A percentile compares a stretch with the other conserved stretches of the same genome.
Conservation (phyloP, 2,797 vertebrate genomes). For the Apogon talboti region DNA sequence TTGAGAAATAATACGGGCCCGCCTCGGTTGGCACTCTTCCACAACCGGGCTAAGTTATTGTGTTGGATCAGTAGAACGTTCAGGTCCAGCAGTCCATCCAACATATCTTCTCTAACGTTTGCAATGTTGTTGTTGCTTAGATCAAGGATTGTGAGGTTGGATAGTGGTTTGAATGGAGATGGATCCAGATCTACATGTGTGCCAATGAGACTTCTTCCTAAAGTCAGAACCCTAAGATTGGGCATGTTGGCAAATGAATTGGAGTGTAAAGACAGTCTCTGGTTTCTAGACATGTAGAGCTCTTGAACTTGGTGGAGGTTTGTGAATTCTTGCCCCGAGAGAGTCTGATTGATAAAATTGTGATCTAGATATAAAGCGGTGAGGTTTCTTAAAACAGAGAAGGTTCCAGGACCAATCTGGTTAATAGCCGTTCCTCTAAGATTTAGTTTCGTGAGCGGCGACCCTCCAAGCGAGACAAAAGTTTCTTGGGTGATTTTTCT, state of each 20-base stretch:
- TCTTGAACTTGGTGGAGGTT: constrained; percentile 85
- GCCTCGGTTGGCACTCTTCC: constrained; percentile 90
- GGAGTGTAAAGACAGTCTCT: constrained; percentile 79
- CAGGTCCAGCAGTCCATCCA: constrained; percentile 86
- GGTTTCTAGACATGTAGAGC: constrained; percentile 89
- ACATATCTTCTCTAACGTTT: constrained; percentile 83
- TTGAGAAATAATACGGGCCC: constrained; percentile 91
- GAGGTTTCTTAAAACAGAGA: constrained; percentile 86
- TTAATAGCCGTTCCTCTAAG: constrained; percentile 84
- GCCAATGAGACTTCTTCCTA: constrained; percentile 84
- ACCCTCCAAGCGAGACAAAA: constrained; percentile 87
- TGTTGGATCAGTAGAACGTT: constrained; percentile 91
- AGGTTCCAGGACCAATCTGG: constrained; percentile 81
- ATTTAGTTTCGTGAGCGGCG: constrained; percentile 87
- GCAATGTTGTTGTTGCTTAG: constrained; percentile 97
- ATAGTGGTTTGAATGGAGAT: constrained; percentile 88
- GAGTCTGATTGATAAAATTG: constrained; percentile 90
- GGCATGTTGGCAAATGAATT: constrained; percentile 86
- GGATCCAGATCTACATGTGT: constrained; percentile 79
- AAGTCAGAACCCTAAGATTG: constrained; percentile 84
- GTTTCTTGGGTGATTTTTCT: constrained; percentile 85
- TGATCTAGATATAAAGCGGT: constrained; percentile 86
- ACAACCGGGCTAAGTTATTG: constrained; percentile 94
- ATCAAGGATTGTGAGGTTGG: constrained; percentile 88
- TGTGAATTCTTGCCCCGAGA: constrained; percentile 89